Base-by-base conservation (phyloP, 92 coral and sea anemone species). In the Micromussa lordhowensis region DNA sequence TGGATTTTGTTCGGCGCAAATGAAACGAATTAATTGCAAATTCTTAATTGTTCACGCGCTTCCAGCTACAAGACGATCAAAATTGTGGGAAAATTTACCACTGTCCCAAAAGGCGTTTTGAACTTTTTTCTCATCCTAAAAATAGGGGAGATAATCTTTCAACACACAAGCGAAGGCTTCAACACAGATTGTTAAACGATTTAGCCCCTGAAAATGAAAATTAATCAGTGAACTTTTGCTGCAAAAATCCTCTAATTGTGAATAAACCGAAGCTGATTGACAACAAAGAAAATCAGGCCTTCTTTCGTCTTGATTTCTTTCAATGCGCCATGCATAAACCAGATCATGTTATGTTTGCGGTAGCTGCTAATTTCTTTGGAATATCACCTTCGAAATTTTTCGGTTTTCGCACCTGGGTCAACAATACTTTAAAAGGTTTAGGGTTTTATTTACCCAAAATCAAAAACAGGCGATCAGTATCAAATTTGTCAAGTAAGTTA, bases 1-100 rank as follows among this genome's bases (percentile, higher is more conserved):
- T 80, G 89, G 82, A 86, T 94, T 94, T 94, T 81, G 72, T 80
- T 91, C 94, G 48, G 83, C 77, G 76, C 32, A 77, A 89, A 86
- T 90, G 76, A 79, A 44, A 77, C 53, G 89, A 51, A 78, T 78
- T 63, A 86, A 86, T 76, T 44, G 81, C 61, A 77, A 86, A 77
- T 86, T 77, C 75, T 53, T 84, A 84, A 84, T 84, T 77, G 89
- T 58, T 77, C 63, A 63, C 77, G 54, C 82, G 21, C 82, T 35
- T 51, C 35, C 36, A 36, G 81, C 10, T 82, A 29, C 57, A 4
- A 31, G 53, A 48, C 64, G 54, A 40, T 31, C 53, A 28, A 72
- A 34, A 18, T 74, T 84, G 88, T 61, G 89, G 83, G 82, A 86
- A 86, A 86, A 44, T 22, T 8, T 15, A n/a, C 15, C 44, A 35